phyloP scores from a whole-genome alignment of 2,888 invertebrate species.

The Gasteruption jaculator region DNA sequence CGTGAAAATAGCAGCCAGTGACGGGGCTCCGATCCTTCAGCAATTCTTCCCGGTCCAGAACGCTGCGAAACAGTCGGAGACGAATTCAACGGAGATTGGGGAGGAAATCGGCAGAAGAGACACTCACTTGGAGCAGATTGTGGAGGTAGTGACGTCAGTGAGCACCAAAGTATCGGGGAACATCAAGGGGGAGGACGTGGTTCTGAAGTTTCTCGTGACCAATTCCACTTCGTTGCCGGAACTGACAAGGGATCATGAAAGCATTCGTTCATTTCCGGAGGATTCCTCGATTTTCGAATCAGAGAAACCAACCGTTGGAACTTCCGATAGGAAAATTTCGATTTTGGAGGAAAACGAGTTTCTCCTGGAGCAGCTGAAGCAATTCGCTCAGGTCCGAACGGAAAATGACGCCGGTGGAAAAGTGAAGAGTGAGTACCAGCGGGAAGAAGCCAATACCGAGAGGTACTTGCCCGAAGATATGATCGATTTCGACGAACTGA shows the following conservation, averaged over 20 bases:
- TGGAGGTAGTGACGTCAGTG: constrained; percentile 49
- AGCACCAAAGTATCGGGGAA: constrained; percentile 46
- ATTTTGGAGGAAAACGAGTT: constrained; percentile 29
- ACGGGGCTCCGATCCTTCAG: constrained; percentile 32
- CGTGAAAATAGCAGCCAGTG: constrained; percentile 21
- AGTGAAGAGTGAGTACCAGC: background rate
- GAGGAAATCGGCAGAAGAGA: constrained; percentile 22
- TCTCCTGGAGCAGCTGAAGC: constrained; percentile 36
- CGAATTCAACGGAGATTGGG: background rate
- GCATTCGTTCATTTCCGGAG: constrained; percentile 16
- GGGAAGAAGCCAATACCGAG: background rate
- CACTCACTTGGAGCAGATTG: constrained; percentile 39
- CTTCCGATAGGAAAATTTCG: constrained; percentile 39
- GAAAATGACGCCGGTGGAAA: constrained; percentile 27
- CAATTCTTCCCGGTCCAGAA: constrained; percentile 32
- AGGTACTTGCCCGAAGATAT: constrained; percentile 2
- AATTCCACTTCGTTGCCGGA: constrained; percentile 31
- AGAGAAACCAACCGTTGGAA: constrained; percentile 22
- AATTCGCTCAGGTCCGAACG: constrained; percentile 36
- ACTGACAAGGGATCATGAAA: constrained; percentile 6
- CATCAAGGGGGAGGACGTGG: constrained; percentile 33
- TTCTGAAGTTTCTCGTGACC: constrained; percentile 33
- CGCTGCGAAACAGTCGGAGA: constrained; percentile 14
- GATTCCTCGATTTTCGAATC: constrained; percentile 14
- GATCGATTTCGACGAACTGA: constrained; percentile 37